Evolutionary conservation across 2,113 vertebrate species (phyloP).

Genomic region (Crocuta crocuta): DNA sequence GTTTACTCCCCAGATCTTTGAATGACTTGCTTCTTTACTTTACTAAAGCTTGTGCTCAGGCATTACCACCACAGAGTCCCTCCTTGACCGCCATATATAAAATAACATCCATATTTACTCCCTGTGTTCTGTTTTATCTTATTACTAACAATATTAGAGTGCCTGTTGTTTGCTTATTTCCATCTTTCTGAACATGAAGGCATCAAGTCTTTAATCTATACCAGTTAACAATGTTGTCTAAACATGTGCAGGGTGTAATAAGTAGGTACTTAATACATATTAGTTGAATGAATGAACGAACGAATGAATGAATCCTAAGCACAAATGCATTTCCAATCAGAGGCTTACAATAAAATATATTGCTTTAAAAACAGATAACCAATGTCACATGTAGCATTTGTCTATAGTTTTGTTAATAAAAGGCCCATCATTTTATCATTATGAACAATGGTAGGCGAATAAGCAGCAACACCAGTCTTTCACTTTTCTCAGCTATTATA

Average conservation of each 20-base stretch:
- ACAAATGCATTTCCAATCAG: not conserved
- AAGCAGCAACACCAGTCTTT: not conserved
- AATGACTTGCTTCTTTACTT: not conserved
- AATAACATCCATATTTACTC: not conserved
- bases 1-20: not conserved
- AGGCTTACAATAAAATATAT: not conserved
- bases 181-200: not conserved
- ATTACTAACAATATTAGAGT: not conserved
- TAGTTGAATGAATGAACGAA: not conserved
- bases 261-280: not conserved
- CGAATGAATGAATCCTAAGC: not conserved
- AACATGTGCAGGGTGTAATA: not conserved
- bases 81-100: not conserved
- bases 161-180: not conserved
- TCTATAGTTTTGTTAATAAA: constrained; percentile 60
- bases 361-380: not conserved
- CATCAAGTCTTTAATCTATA: not conserved
- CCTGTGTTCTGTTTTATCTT: not conserved
- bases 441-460: not conserved
- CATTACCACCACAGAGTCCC: not conserved
- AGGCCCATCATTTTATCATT: constrained; percentile 44
- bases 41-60: not conserved
- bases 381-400: not conserved
- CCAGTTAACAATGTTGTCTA: not conserved
- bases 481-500: constrained; percentile 40